Percentiles rank a stretch among this genome's conserved stretches.
Conservation (phyloP, 2,113 vertebrate genomes). For the Urocolius indicus region DNA sequence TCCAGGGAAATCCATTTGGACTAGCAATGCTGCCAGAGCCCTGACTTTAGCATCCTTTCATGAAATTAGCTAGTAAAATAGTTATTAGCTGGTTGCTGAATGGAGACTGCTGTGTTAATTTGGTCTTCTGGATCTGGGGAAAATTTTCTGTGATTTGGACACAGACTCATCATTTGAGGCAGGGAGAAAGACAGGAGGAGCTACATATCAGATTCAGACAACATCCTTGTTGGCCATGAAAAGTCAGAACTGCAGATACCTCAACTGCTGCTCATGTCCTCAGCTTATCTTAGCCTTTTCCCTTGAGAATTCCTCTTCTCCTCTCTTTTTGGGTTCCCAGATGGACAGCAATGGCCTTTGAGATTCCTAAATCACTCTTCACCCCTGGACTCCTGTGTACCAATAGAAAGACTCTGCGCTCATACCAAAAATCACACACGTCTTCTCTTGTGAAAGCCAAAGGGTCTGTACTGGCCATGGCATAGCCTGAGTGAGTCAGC, state of each 20-base stretch:
- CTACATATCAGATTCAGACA: background rate
- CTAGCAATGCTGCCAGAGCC: background rate
- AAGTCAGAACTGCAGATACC: background rate
- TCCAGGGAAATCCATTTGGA: background rate
- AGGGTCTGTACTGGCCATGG: background rate
- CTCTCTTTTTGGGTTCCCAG: background rate
- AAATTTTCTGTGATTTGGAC: background rate
- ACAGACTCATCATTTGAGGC: no score
- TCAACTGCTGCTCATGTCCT: fast-evolving
- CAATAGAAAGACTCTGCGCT: fast-evolving
- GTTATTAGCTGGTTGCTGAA: background rate
- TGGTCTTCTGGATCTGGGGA: background rate
- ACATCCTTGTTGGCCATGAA: background rate
- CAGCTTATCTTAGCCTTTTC: background rate
- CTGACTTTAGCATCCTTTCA: background rate
- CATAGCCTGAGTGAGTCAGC: background rate
- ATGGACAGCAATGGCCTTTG: background rate
- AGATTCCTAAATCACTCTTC: background rate
- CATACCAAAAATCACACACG: fast-evolving
- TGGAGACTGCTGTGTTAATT: background rate
- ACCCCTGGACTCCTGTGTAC: background rate
- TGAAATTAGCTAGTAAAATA: background rate
- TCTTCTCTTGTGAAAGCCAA: background rate
- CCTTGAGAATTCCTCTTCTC: background rate
- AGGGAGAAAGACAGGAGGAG: background rate